phyloP scores from a whole-genome alignment of 1,140 invertebrate genomes.

The Bombus pascuorum region DNA sequence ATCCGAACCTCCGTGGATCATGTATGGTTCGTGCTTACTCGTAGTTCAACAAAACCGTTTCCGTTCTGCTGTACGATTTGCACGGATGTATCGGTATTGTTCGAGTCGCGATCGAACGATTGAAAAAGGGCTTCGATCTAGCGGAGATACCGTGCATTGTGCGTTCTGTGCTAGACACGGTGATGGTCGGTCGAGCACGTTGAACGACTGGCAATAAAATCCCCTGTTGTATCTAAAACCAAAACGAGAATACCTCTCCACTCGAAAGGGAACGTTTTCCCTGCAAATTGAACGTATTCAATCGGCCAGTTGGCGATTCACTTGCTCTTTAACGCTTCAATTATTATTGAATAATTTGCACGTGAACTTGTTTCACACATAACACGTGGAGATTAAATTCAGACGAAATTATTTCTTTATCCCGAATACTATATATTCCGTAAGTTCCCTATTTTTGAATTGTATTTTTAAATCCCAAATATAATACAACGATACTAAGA shows the following conservation, averaged over 20 bases:
- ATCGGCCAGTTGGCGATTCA: neutral
- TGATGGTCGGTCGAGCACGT: conserved; percentile 33
- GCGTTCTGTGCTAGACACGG: neutral
- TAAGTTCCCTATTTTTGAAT: no score
- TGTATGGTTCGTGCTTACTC: neutral
- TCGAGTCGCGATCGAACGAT: conserved; percentile 15
- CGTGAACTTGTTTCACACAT: neutral
- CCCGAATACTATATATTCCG: no score
- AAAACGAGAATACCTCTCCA: neutral
- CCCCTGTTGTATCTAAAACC: neutral
- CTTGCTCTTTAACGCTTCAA: neutral
- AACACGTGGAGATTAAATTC: neutral
- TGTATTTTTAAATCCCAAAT: no score
- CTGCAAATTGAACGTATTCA: neutral
- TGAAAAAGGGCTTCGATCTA: conserved; percentile 11
- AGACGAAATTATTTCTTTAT: no score
- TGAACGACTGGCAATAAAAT: conserved; percentile 41
- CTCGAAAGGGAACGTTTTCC: neutral
- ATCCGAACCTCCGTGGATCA: neutral
- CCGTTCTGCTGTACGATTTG: conserved; percentile 17
- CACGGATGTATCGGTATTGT: conserved; percentile 32
- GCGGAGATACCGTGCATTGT: conserved; percentile 21
- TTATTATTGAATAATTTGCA: neutral
- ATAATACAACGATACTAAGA: no score
- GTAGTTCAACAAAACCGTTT: conserved; percentile 27